A percentile compares a stretch with the other conserved stretches of the same genome.
phyloP scores from a whole-genome alignment of 2,797 vertebrate species.

The Fundulus diaphanus region DNA sequence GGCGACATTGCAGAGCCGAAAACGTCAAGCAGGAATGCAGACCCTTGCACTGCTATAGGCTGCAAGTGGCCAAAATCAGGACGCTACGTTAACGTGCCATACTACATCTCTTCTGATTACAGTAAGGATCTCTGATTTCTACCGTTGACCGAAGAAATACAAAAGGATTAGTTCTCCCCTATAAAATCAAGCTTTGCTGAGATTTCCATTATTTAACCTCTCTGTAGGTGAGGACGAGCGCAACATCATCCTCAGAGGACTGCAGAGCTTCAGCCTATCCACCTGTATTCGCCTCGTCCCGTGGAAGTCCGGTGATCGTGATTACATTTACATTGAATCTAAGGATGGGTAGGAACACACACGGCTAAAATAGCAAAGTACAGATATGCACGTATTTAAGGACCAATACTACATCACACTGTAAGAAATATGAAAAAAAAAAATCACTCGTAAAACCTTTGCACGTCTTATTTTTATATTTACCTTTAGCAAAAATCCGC shows the following conservation, averaged over 20 bases:
- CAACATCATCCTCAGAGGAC: background rate
- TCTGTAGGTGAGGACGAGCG: constrained; percentile 1
- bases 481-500: too few relatives aligned
- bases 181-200: background rate
- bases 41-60: constrained; percentile 29
- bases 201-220: background rate
- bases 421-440: too few relatives aligned
- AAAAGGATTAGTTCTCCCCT: background rate
- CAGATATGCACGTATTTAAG: too few relatives aligned
- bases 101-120: constrained; percentile 15
- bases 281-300: constrained; percentile 16
- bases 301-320: background rate
- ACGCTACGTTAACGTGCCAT: constrained; percentile 42
- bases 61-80: constrained; percentile 58
- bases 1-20: constrained; percentile 42
- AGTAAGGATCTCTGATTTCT: constrained; percentile 30
- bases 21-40: constrained; percentile 36
- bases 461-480: too few relatives aligned
- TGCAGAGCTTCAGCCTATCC: background rate
- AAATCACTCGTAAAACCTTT: too few relatives aligned
- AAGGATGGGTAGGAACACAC: constrained; percentile 33
- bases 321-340: constrained; percentile 33
- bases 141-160: background rate
- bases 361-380: background rate
- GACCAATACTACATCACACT: background rate